Evolutionary conservation across 2,797 vertebrate species (phyloP).

Genomic region (Trematomus bernacchii): DNA sequence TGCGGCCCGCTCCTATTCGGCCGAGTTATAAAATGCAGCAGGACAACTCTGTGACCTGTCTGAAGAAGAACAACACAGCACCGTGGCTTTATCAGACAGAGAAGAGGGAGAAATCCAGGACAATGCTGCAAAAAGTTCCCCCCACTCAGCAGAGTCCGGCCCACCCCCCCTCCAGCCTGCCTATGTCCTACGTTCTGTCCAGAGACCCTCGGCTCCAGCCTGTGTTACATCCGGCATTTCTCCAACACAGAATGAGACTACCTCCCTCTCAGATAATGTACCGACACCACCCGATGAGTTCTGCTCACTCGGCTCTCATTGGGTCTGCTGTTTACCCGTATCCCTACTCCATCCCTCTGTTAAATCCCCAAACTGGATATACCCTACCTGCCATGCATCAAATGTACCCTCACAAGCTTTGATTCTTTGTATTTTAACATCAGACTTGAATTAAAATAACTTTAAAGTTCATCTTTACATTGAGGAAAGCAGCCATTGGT

Average conservation of each 20-base stretch:
- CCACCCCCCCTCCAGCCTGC: conserved; percentile 61
- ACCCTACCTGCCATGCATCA: conserved; percentile 74
- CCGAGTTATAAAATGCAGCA: conserved; percentile 70
- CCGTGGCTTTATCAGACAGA: conserved; percentile 78
- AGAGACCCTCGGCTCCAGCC: conserved; percentile 75
- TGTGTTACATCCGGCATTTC: conserved; percentile 76
- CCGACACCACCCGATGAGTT: conserved; percentile 74
- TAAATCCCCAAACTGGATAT: conserved; percentile 81
- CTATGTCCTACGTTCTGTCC: conserved; percentile 54
- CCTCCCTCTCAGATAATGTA: conserved; percentile 81
- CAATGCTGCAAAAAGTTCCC: conserved; percentile 56
- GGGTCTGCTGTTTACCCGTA: conserved; percentile 81
- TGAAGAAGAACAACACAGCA: conserved; percentile 71
- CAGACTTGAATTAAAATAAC: not conserved
- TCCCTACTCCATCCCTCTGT: conserved; percentile 77
- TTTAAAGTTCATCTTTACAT: not conserved
- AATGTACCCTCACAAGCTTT: conserved; percentile 86
- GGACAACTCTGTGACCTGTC: conserved; percentile 57
- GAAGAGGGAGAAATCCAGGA: conserved; percentile 76
- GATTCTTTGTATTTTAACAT: conserved; percentile 27
- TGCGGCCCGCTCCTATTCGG: conserved; percentile 74
- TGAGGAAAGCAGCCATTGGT: not conserved
- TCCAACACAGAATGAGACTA: conserved; percentile 86
- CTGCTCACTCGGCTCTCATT: conserved; percentile 73
- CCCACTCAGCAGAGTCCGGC: conserved; percentile 70